Conservation (phyloP, 2,113 vertebrate genomes). For the Dasyurus viverrinus region DNA sequence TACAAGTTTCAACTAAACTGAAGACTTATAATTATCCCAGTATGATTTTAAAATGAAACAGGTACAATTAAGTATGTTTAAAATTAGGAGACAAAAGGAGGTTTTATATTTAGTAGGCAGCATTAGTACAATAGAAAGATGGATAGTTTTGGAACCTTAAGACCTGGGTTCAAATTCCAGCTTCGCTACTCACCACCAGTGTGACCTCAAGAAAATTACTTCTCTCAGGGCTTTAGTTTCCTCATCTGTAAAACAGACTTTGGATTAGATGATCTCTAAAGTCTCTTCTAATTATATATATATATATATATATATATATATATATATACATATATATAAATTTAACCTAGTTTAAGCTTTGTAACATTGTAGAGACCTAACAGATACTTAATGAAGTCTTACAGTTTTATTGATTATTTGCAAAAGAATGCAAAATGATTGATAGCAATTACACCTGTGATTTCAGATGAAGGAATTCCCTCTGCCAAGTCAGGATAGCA, state of each 20-base stretch:
- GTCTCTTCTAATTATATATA: not conserved
- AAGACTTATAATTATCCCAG: constrained; percentile 2
- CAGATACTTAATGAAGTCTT: not conserved
- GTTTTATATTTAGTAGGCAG: not conserved
- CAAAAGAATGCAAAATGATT: not conserved
- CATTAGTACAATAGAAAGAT: not conserved
- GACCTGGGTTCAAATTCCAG: not conserved
- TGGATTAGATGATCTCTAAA: not conserved
- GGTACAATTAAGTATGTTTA: not conserved
- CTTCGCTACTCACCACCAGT: not conserved
- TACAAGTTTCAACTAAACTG: not conserved
- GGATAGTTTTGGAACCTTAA: not conserved
- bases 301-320: not conserved
- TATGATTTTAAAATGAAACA: constrained; percentile 4
- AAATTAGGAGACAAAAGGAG: not conserved
- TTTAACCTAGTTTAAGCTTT: not conserved
- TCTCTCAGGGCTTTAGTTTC: not conserved
- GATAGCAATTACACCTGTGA: not conserved
- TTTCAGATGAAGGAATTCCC: not conserved
- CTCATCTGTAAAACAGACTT: not conserved
- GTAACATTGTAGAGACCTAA: not conserved
- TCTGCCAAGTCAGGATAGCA: not conserved
- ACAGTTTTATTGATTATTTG: not conserved
- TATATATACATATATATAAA: not conserved
- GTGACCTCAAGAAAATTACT: not conserved